Conservation (phyloP, 2,797 vertebrate genomes). For the Amblyraja radiata region DNA sequence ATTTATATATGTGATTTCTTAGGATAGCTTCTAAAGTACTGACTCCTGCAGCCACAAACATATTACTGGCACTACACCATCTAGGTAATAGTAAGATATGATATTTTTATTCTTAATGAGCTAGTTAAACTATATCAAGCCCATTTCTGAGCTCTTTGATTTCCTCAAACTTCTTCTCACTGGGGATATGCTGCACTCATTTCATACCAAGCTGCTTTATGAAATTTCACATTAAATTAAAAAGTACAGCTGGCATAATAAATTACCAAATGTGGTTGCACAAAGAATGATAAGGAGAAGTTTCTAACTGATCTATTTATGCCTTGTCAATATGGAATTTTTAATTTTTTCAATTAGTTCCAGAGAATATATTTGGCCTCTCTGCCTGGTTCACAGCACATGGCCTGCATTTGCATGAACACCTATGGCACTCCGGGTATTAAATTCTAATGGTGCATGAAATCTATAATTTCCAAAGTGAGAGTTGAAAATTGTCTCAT, state of each 20-base stretch:
- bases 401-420: background rate
- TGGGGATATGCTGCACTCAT: background rate
- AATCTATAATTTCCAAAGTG: background rate
- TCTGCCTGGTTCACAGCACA: background rate
- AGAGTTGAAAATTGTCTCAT: background rate
- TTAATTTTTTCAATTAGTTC: background rate
- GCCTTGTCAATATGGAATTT: background rate
- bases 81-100: background rate
- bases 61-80: too few species aligned
- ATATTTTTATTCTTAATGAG: background rate
- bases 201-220: background rate
- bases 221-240: constrained; percentile 4
- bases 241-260: constrained; percentile 17
- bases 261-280: background rate
- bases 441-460: background rate
- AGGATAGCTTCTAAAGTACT: too few species aligned
- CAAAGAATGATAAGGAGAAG: constrained; percentile 36
- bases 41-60: too few species aligned
- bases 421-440: background rate
- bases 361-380: background rate
- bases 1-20: too few species aligned
- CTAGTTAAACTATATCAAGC: background rate
- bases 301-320: background rate
- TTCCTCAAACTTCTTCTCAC: background rate
- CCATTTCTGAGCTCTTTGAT: background rate